Evolutionary conservation across 2,113 vertebrate genomes (phyloP).

Genomic region (Anas platyrhynchos): DNA sequence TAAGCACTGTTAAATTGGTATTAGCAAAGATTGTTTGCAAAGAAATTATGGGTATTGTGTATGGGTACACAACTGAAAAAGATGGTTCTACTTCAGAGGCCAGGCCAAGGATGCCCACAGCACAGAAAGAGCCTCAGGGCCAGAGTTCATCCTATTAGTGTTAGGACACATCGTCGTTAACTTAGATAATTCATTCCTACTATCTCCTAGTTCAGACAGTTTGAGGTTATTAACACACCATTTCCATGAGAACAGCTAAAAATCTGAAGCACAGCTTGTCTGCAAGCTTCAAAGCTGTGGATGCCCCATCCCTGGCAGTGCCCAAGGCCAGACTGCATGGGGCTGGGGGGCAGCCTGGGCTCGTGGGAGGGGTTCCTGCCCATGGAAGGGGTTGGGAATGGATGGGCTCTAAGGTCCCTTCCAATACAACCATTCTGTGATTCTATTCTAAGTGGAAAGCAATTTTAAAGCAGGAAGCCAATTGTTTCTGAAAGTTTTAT

Average conservation of each 20-base stretch:
- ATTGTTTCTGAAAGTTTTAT: background rate
- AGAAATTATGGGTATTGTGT: background rate
- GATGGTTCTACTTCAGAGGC: background rate
- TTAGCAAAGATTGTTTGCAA: background rate
- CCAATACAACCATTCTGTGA: no score
- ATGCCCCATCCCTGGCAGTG: no score
- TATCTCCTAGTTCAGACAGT: background rate
- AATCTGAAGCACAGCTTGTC: background rate
- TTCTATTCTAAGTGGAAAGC: background rate
- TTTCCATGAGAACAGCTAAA: background rate
- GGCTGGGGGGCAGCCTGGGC: no score
- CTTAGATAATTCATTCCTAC: background rate
- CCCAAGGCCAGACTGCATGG: no score
- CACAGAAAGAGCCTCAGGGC: background rate
- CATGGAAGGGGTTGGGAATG: no score
- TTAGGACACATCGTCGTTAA: background rate
- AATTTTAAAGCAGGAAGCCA: background rate
- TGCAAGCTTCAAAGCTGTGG: background rate
- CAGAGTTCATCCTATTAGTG: fast-evolving
- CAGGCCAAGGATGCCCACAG: background rate
- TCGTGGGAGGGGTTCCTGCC: no score
- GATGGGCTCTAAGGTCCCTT: no score
- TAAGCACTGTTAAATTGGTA: background rate
- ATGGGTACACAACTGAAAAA: background rate
- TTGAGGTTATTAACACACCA: background rate